Base-by-base conservation (phyloP, 2,797 vertebrate genomes). In the Siniperca scherzeri region DNA sequence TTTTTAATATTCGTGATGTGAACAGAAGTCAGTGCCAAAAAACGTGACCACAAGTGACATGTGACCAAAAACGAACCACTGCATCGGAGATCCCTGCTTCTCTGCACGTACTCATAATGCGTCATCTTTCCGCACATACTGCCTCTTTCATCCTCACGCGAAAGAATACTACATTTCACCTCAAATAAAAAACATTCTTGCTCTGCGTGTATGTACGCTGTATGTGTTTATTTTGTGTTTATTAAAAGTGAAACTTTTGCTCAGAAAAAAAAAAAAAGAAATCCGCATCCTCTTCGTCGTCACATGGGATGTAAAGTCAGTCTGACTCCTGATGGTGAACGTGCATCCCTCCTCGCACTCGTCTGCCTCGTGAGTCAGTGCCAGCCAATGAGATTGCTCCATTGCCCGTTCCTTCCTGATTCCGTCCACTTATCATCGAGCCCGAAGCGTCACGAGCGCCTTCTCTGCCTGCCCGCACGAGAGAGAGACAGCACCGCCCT, bases 61-160 rank as follows among this genome's bases (percentile, higher is more conserved):
- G 88, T 92, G 89, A 92, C 83, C 77, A 60, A n/a, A 53, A 56
- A n/a, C 38, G 70, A 78, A 82, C 70, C 77, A 77, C 90, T n/a
- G 93, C 89, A 71, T 69, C 12, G 25, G 71, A 83, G 77, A 75
- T 70, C 21, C 77, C 84, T 89, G 95, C 89, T 66, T 48, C 69
- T 55, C 90, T 62, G 94, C 95, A 96, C 95, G 95, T 96, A 95
- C 91, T 80, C 95, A 80, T 66, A 70, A 52, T 93, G 93, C 93
- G 93, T 93, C 93, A 94, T 80, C 71, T 81, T 72, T 80, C 73
- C 62, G 66, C 70, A 84, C 40, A 36, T 5, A 36, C 36, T 36
- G 48, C 46, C 30, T 50, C 27, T n/a, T 44, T 57, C n/a, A 33
- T 50, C 3, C 33, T 14, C 30, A 17, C 7, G 1, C 30, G 8